Percentiles rank a stretch among this genome's conserved stretches.
Conservation (phyloP, 2,797 vertebrate species). For the Helarctos malayanus region DNA sequence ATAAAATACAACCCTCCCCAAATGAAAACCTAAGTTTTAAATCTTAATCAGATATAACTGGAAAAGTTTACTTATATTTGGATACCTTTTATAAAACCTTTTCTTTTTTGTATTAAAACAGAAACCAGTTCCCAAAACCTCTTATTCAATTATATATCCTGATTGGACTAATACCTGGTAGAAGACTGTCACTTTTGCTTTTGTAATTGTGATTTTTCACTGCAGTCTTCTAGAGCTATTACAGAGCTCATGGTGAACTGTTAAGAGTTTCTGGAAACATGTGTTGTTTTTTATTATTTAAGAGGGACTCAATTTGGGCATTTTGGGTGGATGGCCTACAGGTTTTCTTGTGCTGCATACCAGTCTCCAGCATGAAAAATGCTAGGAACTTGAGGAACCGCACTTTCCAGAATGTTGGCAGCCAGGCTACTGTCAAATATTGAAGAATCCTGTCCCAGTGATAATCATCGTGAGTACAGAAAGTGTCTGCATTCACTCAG, state of each 20-base stretch:
- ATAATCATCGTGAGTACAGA: slow-evolving; percentile 99
- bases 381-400: slow-evolving; percentile 95
- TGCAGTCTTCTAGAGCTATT: slow-evolving; percentile 98
- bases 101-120: slow-evolving; percentile 89
- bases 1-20: slow-evolving; percentile 29
- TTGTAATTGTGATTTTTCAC: slow-evolving; percentile 90
- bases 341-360: slow-evolving; percentile 98
- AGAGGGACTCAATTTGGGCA: slow-evolving; percentile 95
- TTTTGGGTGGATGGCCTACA: slow-evolving; percentile 95
- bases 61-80: slow-evolving; percentile 85
- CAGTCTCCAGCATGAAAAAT: slow-evolving; percentile 98
- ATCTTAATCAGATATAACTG: slow-evolving; percentile 71
- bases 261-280: slow-evolving; percentile 93
- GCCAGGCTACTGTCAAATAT: slow-evolving; percentile 95
- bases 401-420: slow-evolving; percentile 97
- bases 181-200: slow-evolving; percentile 77
- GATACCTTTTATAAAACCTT: slow-evolving; percentile 85
- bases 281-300: slow-evolving; percentile 94
- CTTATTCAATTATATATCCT: slow-evolving; percentile 80
- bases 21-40: slow-evolving; percentile 75
- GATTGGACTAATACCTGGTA: slow-evolving; percentile 81
- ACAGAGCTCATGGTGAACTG: slow-evolving; percentile 94
- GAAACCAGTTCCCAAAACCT: slow-evolving; percentile 88
- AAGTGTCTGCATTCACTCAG: slow-evolving; percentile 95
- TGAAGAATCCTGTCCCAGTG: slow-evolving; percentile 99